Evolutionary conservation across 2,113 vertebrate species (phyloP), one percentile per base, ranked within the genome.

Genomic region (Halichoerus grypus): DNA sequence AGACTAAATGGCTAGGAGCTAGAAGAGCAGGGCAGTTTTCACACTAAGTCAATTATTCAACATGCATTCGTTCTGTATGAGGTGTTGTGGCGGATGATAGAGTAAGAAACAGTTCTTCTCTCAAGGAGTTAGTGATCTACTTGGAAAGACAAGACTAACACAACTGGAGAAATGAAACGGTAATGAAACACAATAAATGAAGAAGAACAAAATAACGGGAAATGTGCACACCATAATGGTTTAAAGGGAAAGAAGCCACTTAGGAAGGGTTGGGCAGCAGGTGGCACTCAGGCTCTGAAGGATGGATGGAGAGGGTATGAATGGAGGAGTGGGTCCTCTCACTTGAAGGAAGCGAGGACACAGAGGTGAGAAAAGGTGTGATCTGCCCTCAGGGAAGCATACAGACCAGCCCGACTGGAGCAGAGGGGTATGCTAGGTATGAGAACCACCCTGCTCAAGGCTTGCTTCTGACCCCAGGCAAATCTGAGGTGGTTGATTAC

Each of bases 181-280:
- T 55, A 42, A 81, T 31, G 69, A 86, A 61, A 85, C 16, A 1
- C 4, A 61, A 59, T 51, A 57, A 22, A 53, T 8, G 26, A n/a
- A 46, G 7, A 91, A 77, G 49, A 19, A 39, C 11, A 97, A 71
- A 92, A 57, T 49, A n/a, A 74, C 13, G 21, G 13, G 15, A 88
- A 90, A 72, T 14, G 19, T 10, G 24, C 15, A 26, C 1, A 24
- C 5, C n/a, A 1, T 65, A 24, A 55, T 22, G 63, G 26, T 42
- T 72, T 76, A 83, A 92, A 95, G 51, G 26, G 82, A 92, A 94
- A 55, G n/a, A 76, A n/a, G n/a, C 31, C 39, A 63, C 31, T 59
- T 39, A 21, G 18, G 65, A 14, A 4, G 10, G 18, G 4, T 7
- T 0, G 9, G 21, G 26, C 51, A 77, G 49, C 28, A 92, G 36